Conservation (phyloP, 2,113 vertebrate species). For the Pagrus major region DNA sequence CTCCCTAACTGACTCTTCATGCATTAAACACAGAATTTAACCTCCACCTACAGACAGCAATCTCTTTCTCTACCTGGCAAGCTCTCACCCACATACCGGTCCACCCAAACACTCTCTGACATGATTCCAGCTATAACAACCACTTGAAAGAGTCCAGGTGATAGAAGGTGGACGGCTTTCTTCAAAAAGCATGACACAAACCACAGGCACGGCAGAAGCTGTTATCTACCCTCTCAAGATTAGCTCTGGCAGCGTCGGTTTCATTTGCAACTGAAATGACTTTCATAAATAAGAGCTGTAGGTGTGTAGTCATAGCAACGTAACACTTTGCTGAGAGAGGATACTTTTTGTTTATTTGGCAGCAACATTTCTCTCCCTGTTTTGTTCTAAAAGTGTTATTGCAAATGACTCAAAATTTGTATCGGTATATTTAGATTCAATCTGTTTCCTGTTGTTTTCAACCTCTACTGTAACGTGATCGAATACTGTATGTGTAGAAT, state of each 20-base stretch:
- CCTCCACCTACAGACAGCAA: conserved; percentile 71
- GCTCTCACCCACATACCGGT: conserved; percentile 61
- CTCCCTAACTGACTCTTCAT: conserved; percentile 46
- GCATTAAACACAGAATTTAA: conserved; percentile 66
- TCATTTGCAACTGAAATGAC: conserved; percentile 75
- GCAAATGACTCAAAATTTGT: conserved; percentile 34
- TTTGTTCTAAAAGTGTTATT: conserved; percentile 62
- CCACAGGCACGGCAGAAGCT: conserved; percentile 19
- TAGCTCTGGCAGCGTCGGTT: conserved; percentile 31
- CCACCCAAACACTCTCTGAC: conserved; percentile 55
- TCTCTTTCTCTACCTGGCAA: conserved; percentile 67
- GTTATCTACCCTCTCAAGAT: conserved; percentile 44
- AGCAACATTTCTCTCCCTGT: conserved; percentile 44
- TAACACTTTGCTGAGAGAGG: conserved; percentile 65
- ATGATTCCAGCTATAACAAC: conserved; percentile 38
- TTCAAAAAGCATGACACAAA: conserved; percentile 37
- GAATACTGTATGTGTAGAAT: not conserved
- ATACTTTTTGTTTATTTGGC: conserved; percentile 71
- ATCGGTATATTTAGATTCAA: conserved; percentile 55
- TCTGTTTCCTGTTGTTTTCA: conserved; percentile 47
- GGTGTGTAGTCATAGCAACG: conserved; percentile 79
- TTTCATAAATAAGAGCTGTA: conserved; percentile 75
- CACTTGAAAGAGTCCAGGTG: conserved; percentile 8
- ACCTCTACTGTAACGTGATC: conserved; percentile 2
- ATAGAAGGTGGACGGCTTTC: conserved; percentile 17